phyloP scores from a whole-genome alignment of 2,113 vertebrate species.

The Prochilodus magdalenae region DNA sequence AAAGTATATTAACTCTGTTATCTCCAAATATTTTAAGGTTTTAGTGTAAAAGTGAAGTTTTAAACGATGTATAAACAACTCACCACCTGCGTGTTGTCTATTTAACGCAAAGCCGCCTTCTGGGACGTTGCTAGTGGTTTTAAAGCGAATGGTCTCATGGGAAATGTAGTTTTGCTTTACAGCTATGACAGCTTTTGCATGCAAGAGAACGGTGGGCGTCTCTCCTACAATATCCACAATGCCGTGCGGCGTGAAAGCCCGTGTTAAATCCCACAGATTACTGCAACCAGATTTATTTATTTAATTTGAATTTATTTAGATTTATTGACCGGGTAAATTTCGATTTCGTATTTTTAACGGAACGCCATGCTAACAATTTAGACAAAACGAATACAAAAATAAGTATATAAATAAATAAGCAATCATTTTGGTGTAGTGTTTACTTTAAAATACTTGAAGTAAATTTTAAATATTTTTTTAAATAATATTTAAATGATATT shows the following conservation, averaged over 20 bases:
- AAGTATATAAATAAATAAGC: too few species aligned
- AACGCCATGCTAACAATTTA: too few species aligned
- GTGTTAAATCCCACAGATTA: not conserved
- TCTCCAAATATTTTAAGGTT: not conserved
- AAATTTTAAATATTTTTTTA: too few species aligned
- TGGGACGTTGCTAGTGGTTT: not conserved
- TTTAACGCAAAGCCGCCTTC: not conserved
- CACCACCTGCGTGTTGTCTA: not conserved
- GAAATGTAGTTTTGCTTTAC: conserved; percentile 66
- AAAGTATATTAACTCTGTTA: not conserved
- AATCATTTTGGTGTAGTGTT: too few species aligned
- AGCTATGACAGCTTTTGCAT: rapidly evolving
- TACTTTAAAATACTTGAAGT: too few species aligned
- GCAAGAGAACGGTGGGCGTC: not conserved
- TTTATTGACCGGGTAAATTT: not conserved
- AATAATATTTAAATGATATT: too few species aligned
- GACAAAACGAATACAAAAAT: too few species aligned
- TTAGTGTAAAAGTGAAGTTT: not conserved
- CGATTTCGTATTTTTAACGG: too few species aligned
- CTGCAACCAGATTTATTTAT: not conserved
- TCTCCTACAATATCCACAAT: conserved; percentile 67
- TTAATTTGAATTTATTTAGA: not conserved
- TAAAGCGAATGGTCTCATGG: conserved; percentile 14
- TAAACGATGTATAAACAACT: conserved; percentile 13
- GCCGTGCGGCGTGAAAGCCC: not conserved